Percentiles rank a stretch among this genome's conserved stretches.
Evolutionary conservation across 2,797 vertebrate genomes (phyloP).

Genomic region (Callimico goeldii): DNA sequence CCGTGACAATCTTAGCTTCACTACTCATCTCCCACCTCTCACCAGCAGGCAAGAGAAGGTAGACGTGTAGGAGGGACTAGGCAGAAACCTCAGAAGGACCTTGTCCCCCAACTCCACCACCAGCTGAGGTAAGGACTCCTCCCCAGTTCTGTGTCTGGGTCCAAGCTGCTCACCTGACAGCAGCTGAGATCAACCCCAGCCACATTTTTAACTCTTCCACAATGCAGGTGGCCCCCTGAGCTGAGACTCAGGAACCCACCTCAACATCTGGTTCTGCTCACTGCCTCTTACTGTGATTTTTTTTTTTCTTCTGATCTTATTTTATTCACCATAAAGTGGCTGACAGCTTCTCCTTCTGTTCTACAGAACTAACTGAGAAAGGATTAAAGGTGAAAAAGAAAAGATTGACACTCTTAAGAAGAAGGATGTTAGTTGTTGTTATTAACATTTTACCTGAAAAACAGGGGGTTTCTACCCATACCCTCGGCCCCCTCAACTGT

Average conservation of each 20-base stretch:
- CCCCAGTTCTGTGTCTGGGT: neutral
- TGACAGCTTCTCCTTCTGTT: neutral
- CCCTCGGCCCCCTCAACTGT: neutral
- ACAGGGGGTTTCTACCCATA: neutral
- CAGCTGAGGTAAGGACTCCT: neutral
- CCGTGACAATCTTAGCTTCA: neutral
- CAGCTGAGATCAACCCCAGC: neutral
- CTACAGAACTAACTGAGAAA: neutral
- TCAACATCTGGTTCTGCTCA: neutral
- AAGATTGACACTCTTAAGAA: neutral
- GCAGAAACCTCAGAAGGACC: neutral
- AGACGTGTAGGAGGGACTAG: neutral
- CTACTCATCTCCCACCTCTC: neutral
- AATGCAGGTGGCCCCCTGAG: too few species aligned
- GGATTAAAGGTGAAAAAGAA: neutral
- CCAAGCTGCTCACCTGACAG: neutral
- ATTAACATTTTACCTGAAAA: neutral
- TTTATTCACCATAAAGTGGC: neutral
- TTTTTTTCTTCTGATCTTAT: neutral
- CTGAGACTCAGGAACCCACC: neutral
- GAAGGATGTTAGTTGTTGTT: neutral
- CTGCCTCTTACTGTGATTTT: neutral
- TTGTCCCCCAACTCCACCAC: neutral
- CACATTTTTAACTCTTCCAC: neutral
- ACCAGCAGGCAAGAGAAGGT: neutral